Evolutionary conservation across 2,113 vertebrate genomes (phyloP).

Genomic region (Raja brachyura): DNA sequence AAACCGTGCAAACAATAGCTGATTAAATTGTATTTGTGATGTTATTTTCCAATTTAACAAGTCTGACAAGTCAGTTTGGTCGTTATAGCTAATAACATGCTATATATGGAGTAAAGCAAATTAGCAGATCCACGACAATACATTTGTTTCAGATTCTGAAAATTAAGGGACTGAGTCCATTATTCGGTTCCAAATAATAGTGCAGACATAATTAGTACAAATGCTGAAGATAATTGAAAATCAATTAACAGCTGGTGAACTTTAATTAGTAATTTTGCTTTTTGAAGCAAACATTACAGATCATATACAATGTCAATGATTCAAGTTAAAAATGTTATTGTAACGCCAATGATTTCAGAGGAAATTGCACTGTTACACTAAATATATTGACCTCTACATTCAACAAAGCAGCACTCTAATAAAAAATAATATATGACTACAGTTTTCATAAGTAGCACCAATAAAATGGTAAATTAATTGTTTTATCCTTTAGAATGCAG

Average conservation of each 20-base stretch:
- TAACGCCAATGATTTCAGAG: not conserved
- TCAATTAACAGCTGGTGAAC: slow-evolving; percentile 21
- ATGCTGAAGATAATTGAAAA: slow-evolving; percentile 25
- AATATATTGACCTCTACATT: not conserved
- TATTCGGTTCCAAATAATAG: not conserved
- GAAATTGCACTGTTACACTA: slow-evolving; percentile 9
- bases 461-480: not conserved
- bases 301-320: slow-evolving; percentile 9
- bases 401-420: not conserved
- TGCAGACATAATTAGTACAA: not conserved
- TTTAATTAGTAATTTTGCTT: slow-evolving; percentile 4
- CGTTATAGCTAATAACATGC: not conserved
- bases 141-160: not conserved
- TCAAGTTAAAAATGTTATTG: not conserved
- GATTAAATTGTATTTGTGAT: not conserved
- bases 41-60: not conserved
- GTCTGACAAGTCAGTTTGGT: not conserved
- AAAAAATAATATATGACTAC: not conserved
- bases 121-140: not conserved
- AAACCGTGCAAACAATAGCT: not conserved
- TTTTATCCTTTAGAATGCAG: not conserved
- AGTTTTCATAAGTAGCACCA: not conserved
- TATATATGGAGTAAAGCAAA: not conserved
- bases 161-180: not conserved
- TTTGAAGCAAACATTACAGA: slow-evolving; percentile 1